These are phyloP conservation scores for Eleginops maclovinus DNA, from an alignment of 2,113 vertebrate species.

Conservation along the genomic window DNA sequence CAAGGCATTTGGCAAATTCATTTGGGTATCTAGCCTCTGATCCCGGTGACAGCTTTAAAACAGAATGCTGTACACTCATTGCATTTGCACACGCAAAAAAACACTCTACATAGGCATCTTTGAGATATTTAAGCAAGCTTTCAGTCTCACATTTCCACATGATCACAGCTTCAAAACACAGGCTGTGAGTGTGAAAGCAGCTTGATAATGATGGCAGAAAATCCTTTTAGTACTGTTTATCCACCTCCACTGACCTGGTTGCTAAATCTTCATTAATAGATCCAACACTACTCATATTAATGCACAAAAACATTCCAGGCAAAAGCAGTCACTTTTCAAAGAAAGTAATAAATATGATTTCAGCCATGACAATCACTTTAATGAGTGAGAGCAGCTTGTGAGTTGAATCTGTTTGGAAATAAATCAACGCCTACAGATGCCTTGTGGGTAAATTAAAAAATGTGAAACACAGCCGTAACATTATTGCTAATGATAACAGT, in stretches of 20 bases:
- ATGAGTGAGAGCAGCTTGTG: background rate
- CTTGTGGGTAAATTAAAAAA: background rate
- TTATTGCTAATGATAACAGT: no score
- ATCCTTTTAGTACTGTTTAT: background rate
- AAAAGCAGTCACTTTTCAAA: background rate
- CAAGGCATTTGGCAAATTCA: background rate
- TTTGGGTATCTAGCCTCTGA: background rate
- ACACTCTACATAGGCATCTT: no score
- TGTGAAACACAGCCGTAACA: background rate
- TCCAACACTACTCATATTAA: background rate
- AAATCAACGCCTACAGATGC: background rate
- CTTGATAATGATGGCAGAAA: background rate
- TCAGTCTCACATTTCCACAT: background rate
- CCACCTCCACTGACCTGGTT: background rate
- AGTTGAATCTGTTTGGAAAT: background rate
- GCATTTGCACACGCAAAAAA: background rate
- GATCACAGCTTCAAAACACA: background rate
- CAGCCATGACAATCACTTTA: background rate
- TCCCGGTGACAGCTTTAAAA: background rate
- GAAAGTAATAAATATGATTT: background rate
- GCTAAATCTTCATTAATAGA: background rate
- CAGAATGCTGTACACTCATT: background rate
- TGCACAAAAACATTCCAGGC: background rate
- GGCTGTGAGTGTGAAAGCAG: background rate
- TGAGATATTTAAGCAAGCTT: background rate